Evolutionary conservation across 2,797 vertebrate species (phyloP).

Genomic region (Chromis chromis): DNA sequence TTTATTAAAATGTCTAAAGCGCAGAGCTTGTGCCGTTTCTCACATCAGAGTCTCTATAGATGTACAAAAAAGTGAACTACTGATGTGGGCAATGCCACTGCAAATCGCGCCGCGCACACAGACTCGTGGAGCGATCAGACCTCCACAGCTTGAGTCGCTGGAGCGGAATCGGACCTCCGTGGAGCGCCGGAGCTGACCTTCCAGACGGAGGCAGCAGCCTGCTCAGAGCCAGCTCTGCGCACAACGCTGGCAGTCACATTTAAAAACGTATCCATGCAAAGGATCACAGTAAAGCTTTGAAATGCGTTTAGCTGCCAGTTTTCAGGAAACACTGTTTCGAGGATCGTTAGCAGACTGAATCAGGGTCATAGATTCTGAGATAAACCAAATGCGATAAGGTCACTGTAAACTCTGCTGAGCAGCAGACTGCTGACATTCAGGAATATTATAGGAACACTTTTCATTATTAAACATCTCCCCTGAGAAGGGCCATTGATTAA

Average conservation of each 20-base stretch:
- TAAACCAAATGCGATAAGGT: slow-evolving; percentile 10
- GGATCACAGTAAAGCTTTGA: neutral
- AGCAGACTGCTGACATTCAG: slow-evolving; percentile 2
- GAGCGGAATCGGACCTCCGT: neutral
- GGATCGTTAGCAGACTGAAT: neutral
- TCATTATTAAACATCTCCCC: slow-evolving; percentile 13
- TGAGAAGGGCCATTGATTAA: slow-evolving; percentile 8
- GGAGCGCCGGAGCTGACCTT: slow-evolving; percentile 10
- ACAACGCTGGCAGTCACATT: neutral
- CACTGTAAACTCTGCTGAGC: neutral
- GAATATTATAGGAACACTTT: slow-evolving; percentile 2
- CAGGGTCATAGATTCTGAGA: neutral
- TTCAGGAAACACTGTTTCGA: neutral
- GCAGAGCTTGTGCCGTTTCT: neutral
- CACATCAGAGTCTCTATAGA: neutral
- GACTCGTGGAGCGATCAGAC: neutral
- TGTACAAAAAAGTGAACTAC: neutral
- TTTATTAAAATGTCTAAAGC: neutral
- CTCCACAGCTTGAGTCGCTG: neutral
- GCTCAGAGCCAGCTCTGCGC: slow-evolving; percentile 1
- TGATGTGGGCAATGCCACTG: neutral
- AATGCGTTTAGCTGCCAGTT: neutral
- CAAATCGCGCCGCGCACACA: neutral
- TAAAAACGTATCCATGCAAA: neutral
- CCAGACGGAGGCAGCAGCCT: slow-evolving; percentile 6